Conservation (phyloP, 2,113 vertebrate genomes). For the Tragulus kanchil region DNA sequence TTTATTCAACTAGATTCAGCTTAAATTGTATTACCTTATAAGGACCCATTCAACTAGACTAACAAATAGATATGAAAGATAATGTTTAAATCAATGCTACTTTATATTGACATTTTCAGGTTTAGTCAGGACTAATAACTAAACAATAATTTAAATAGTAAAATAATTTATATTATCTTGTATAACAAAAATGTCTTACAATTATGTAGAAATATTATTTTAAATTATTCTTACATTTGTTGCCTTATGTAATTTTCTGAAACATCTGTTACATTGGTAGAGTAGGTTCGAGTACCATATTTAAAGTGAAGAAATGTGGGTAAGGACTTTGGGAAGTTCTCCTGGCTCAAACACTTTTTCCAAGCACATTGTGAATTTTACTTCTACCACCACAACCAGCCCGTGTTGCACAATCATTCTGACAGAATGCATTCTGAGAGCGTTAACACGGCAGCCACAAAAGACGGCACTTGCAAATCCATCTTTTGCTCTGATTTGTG, state of each 20-base stretch:
- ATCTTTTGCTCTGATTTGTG: not conserved
- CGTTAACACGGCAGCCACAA: not conserved
- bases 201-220: not conserved
- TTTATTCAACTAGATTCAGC: not conserved
- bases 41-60: not conserved
- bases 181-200: not conserved
- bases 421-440: not conserved
- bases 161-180: not conserved
- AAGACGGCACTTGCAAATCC: not conserved
- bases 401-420: accelerated
- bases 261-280: not conserved
- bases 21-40: not conserved
- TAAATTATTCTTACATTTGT: not conserved
- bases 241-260: not conserved
- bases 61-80: not conserved
- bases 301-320: not conserved
- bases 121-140: not conserved
- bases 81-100: not conserved
- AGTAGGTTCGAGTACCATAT: not conserved
- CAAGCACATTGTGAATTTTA: not conserved
- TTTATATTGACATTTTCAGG: not conserved
- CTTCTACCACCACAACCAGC: not conserved
- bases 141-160: not conserved
- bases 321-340: not conserved
- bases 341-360: not conserved